Evolutionary conservation across 2,888 invertebrate genomes (phyloP).

Genomic region (Polyploca ridens): DNA sequence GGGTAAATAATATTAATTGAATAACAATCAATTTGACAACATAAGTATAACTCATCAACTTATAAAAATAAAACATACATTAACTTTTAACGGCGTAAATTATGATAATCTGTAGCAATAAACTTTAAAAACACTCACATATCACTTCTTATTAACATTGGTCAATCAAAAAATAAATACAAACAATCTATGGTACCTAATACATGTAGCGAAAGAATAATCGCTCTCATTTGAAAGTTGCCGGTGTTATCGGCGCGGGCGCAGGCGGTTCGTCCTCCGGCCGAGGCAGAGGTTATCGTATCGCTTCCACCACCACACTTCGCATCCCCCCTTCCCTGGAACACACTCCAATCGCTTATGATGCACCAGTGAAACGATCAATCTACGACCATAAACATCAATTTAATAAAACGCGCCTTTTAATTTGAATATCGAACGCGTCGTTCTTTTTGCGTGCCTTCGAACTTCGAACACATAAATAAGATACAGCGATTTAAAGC

Average conservation of each 20-base stretch:
- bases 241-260: constrained; percentile 53
- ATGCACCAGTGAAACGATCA: constrained; percentile 74
- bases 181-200: constrained; percentile 28
- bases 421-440: constrained; percentile 5
- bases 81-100: not conserved
- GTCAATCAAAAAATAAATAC: constrained; percentile 1
- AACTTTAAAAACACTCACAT: not conserved
- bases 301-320: constrained; percentile 58
- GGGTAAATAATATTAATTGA: not conserved
- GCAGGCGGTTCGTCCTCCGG: constrained; percentile 61
- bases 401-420: constrained; percentile 26
- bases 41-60: not conserved
- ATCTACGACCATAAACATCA: constrained; percentile 61
- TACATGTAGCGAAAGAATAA: constrained; percentile 62
- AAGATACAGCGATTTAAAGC: constrained; percentile 18
- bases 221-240: constrained; percentile 76
- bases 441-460: constrained; percentile 3
- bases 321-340: constrained; percentile 54
- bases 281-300: constrained; percentile 77
- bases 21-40: not conserved
- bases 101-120: not conserved
- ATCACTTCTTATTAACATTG: not conserved
- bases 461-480: constrained; percentile 24
- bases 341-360: constrained; percentile 50
- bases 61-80: not conserved